Evolutionary conservation across 2,888 invertebrate species (phyloP).

Genomic region (Campopleginae sp.): DNA sequence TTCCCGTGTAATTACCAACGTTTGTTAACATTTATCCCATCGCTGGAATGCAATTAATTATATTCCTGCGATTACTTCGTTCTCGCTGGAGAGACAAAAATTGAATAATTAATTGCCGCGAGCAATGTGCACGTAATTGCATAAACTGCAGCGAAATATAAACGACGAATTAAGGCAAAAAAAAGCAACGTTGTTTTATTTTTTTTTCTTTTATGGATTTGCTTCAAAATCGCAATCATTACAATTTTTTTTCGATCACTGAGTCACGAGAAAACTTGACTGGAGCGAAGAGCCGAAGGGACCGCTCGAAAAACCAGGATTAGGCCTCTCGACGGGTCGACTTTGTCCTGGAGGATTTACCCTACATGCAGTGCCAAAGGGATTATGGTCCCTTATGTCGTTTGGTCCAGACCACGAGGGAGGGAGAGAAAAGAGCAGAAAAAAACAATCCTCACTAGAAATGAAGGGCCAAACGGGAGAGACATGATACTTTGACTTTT

Average conservation of each 20-base stretch:
- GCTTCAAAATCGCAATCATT: not conserved
- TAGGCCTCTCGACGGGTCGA: slow-evolving; percentile 65
- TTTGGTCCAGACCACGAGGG: slow-evolving; percentile 28
- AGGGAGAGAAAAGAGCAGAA: slow-evolving; percentile 16
- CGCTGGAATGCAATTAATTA: slow-evolving; percentile 40
- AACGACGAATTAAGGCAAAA: not conserved
- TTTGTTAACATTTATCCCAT: slow-evolving; percentile 57
- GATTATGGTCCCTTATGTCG: slow-evolving; percentile 62
- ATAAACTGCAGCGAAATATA: not conserved
- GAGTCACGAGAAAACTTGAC: slow-evolving; percentile 41
- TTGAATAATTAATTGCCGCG: not conserved
- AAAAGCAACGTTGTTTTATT: not conserved
- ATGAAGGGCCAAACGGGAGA: slow-evolving; percentile 7
- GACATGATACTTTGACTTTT: slow-evolving; percentile 51
- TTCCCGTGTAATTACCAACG: slow-evolving; percentile 58
- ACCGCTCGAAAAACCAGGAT: slow-evolving; percentile 53
- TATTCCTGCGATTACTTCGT: slow-evolving; percentile 20
- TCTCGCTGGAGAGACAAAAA: slow-evolving; percentile 11
- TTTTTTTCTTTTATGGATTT: not conserved
- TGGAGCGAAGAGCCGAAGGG: slow-evolving; percentile 30
- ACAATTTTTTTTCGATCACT: not conserved
- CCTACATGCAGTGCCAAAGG: slow-evolving; percentile 55
- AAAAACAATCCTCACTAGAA: slow-evolving; percentile 14
- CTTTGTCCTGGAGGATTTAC: slow-evolving; percentile 56
- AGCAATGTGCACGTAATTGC: not conserved